Conservation (phyloP, 2,888 invertebrate genomes). For the Hemicrepidius hirtus region DNA sequence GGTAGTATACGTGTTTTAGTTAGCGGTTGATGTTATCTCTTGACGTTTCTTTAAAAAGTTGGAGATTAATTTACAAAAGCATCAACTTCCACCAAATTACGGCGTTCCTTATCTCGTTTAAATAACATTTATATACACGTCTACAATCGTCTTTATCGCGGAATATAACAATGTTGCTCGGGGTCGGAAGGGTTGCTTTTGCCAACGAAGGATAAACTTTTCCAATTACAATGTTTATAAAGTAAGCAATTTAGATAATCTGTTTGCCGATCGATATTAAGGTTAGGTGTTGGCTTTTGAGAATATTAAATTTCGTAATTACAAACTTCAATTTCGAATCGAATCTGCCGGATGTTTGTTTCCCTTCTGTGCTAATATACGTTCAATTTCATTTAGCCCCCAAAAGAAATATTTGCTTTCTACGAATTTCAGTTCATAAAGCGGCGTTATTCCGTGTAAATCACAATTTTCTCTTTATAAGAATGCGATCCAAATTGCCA, state of each 20-base stretch:
- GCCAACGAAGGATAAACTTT: conserved; percentile 63
- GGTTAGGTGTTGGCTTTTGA: conserved; percentile 64
- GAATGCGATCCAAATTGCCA: conserved; percentile 34
- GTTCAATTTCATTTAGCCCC: conserved; percentile 50
- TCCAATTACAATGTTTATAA: conserved; percentile 69
- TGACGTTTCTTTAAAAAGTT: conserved; percentile 14
- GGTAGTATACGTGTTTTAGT: conserved; percentile 1
- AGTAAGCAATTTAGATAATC: conserved; percentile 70
- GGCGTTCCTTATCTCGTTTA: conserved; percentile 36
- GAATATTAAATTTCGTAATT: conserved; percentile 66
- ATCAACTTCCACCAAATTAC: conserved; percentile 31
- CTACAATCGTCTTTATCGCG: conserved; percentile 56
- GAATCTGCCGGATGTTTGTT: conserved; percentile 62
- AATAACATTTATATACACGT: conserved; percentile 53
- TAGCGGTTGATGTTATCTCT: conserved; percentile 3
- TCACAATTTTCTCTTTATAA: conserved; percentile 32
- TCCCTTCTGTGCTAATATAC: conserved; percentile 57
- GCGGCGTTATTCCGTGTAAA: conserved; percentile 33
- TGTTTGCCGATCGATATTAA: conserved; percentile 67
- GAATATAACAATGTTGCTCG: conserved; percentile 51
- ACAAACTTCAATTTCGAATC: conserved; percentile 63
- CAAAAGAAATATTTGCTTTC: conserved; percentile 49
- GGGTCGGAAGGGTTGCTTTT: conserved; percentile 57
- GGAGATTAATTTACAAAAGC: conserved; percentile 17
- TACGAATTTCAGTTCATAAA: conserved; percentile 36